A percentile compares a stretch with the other conserved stretches of the same genome.
Evolutionary conservation across 2,797 vertebrate species (phyloP).

Genomic region (Girardinus metallicus): DNA sequence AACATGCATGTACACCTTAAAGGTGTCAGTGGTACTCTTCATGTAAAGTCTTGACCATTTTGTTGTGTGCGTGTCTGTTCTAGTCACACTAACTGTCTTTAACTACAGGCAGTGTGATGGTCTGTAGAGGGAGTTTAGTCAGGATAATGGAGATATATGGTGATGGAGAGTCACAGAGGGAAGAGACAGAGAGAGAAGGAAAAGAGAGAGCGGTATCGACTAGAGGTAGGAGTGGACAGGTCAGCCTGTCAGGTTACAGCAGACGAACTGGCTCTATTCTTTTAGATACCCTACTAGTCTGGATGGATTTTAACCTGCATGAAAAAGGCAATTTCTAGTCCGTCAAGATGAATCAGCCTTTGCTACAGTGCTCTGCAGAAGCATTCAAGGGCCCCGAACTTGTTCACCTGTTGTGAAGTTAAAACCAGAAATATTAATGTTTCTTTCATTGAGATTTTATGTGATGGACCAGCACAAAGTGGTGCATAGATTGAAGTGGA

Average conservation of each 20-base stretch:
- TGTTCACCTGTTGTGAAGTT: background rate
- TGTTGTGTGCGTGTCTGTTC: conserved; percentile 14
- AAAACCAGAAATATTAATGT: background rate
- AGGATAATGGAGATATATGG: conserved; percentile 29
- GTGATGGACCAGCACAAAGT: background rate
- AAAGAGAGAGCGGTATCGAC: conserved; percentile 52
- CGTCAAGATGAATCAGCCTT: conserved; percentile 7
- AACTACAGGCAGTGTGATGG: conserved; percentile 36
- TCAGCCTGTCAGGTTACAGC: conserved; percentile 45
- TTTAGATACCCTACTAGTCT: conserved; percentile 17
- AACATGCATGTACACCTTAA: conserved; percentile 10
- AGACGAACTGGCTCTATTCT: conserved; percentile 41
- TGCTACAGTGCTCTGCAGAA: background rate
- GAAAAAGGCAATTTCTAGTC: conserved; percentile 6
- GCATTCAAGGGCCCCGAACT: background rate
- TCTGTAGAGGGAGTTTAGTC: conserved; percentile 28
- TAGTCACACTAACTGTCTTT: conserved; percentile 32
- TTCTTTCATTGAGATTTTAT: background rate
- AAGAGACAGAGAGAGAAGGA: conserved; percentile 18
- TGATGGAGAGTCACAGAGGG: conserved; percentile 42
- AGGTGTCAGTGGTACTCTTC: conserved; percentile 31
- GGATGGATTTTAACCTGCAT: conserved; percentile 9
- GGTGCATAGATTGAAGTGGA: too few relatives aligned
- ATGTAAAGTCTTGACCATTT: conserved; percentile 10
- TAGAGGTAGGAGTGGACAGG: conserved; percentile 36